Percentiles rank a stretch among this genome's conserved stretches.
phyloP scores from a whole-genome alignment of 2,113 vertebrate species.

The Parus major region DNA sequence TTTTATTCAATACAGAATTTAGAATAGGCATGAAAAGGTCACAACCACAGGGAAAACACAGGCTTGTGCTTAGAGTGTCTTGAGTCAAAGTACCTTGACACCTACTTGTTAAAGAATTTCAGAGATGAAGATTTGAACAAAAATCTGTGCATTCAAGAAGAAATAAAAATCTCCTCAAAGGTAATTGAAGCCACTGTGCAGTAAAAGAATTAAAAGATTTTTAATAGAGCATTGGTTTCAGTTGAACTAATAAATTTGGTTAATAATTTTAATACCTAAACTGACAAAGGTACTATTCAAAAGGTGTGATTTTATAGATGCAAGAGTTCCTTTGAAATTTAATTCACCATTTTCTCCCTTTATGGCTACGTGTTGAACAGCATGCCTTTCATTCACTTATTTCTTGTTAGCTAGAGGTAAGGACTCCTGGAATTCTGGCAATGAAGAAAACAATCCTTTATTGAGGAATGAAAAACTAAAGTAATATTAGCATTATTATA shows the following conservation, averaged over 20 bases:
- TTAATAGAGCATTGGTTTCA: neutral
- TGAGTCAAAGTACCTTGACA: neutral
- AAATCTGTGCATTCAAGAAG: neutral
- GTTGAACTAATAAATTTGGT: neutral
- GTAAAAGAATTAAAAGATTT: neutral
- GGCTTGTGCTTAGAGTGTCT: neutral
- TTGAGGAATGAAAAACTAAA: neutral
- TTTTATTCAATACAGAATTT: neutral
- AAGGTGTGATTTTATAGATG: neutral
- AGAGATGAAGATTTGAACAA: neutral
- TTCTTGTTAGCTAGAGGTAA: neutral
- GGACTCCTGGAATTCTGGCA: neutral
- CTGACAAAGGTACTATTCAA: neutral
- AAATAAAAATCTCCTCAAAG: neutral
- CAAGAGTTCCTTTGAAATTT: neutral
- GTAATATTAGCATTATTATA: neutral
- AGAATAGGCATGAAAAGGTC: neutral
- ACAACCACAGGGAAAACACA: neutral
- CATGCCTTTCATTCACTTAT: neutral
- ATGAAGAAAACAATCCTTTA: neutral
- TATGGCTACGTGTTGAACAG: neutral
- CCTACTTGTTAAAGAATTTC: neutral
- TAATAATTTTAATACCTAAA: neutral
- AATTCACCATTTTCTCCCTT: neutral
- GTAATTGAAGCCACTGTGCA: neutral